These are phyloP conservation scores for Achatina immaculata DNA, from an alignment of 1,140 invertebrate species.

Conservation along the genomic window DNA sequence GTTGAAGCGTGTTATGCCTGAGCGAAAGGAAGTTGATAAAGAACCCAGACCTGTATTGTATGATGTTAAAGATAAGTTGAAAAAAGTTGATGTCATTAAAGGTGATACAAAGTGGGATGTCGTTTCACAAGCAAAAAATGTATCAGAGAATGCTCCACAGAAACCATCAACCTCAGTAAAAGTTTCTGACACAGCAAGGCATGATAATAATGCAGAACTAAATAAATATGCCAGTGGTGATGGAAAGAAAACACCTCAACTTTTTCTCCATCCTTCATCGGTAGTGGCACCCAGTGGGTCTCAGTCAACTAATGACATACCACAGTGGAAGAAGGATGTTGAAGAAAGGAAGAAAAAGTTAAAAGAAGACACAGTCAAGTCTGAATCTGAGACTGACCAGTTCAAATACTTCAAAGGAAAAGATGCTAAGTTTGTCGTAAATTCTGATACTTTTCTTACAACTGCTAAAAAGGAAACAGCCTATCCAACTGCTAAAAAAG, in stretches of 20 bases:
- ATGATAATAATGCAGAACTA: not conserved
- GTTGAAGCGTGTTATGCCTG: slow-evolving; percentile 8
- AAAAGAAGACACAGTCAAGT: not conserved
- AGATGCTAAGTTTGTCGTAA: too few relatives aligned
- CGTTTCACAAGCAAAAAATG: too few relatives aligned
- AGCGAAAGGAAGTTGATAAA: not conserved
- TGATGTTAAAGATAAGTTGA: slow-evolving; percentile 23
- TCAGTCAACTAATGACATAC: slow-evolving; percentile 30
- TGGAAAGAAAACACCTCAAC: not conserved
- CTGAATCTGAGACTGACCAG: not conserved
- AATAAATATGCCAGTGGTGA: not conserved
- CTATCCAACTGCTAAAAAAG: not conserved
- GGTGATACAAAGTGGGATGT: slow-evolving; percentile 11
- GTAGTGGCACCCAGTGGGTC: not conserved
- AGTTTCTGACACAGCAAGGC: not conserved
- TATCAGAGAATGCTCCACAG: not conserved
- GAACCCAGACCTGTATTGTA: not conserved
- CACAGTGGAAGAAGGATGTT: slow-evolving; percentile 48
- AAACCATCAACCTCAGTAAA: not conserved
- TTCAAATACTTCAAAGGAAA: not conserved
- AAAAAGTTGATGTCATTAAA: slow-evolving; percentile 27
- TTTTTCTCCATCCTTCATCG: not conserved
- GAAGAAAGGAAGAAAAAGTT: slow-evolving; percentile 41
- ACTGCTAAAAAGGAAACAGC: not conserved
- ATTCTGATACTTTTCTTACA: too few relatives aligned